Conservation (phyloP, 2,113 vertebrate species). For the Crotalus viridis region DNA sequence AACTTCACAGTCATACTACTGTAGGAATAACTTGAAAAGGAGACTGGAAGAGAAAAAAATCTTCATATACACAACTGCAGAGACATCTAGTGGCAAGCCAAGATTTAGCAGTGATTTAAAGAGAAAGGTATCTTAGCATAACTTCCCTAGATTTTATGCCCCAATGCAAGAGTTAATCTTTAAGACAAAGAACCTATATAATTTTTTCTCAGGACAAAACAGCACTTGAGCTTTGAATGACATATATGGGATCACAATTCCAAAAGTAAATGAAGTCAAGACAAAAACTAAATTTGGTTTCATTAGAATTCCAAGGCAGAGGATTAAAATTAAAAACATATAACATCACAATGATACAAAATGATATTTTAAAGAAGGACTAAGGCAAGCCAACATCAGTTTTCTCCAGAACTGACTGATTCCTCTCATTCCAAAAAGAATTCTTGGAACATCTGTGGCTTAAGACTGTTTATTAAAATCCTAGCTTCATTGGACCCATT, state of each 20-base stretch:
- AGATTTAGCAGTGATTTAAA: neutral
- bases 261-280: neutral
- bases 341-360: neutral
- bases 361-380: neutral
- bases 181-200: neutral
- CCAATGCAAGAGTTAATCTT: neutral
- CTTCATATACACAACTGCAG: neutral
- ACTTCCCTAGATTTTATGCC: neutral
- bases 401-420: neutral
- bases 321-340: neutral
- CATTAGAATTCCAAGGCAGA: neutral
- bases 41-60: neutral
- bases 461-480: neutral
- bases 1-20: neutral
- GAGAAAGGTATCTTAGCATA: neutral
- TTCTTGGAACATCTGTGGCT: neutral
- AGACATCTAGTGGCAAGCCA: slow-evolving; percentile 10
- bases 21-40: neutral
- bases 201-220: neutral
- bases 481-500: neutral
- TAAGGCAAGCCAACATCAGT: neutral
- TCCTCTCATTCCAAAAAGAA: neutral
- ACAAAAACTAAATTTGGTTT: neutral
- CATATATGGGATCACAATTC: neutral
- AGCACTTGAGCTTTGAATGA: neutral